Base-by-base conservation (phyloP, 2,797 vertebrate genomes). In the Squalus acanthias region DNA sequence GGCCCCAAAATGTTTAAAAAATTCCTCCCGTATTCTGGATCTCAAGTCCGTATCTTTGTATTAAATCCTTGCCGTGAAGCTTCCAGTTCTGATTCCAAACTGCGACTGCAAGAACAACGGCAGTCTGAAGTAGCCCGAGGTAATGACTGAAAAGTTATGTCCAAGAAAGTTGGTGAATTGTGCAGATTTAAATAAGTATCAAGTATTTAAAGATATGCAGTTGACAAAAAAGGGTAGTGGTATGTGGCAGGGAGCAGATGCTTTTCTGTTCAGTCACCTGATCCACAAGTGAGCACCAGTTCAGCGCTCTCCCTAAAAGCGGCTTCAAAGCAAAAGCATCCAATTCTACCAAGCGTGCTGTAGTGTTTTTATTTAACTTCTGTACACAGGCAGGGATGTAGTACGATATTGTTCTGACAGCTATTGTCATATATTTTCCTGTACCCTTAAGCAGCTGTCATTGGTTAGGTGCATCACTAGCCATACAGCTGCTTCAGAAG, bases 401-500 rank as follows among this genome's bases (percentile, higher is more conserved):
- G 70, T 76, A 33, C 20, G 70, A n/a, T 95, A n/a, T 76, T 76
- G 1, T 33, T 17, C 94, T 95, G 69, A 74, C 93, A 95, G 50
- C 29, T 72, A 53, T 76, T 76, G 69, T 95, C 94, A 95, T 95
- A 57, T 76, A 57, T 95, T 57, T 95, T 20, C 94, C 94, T 76
- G 70, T 76, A 76, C 46, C 94, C 94, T 95, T 95, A 57, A 95
- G 94, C 94, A 57, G 46, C 70, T 76, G 94, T 95, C 94, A 95
- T 95, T 53, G 69, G 46, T 76, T 95, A 74, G 94, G 94, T 76
- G 70, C 69, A 57, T 95, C 94, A 72, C 94, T 60, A 12, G 29
- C 70, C 94, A 95, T 95, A 76, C 94, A 95, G 94, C 94, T 95
- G 94, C 69, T 95, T 74, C 70, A 53, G 50, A 95, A 74, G 12